Evolutionary conservation across 2,888 invertebrate species (phyloP), one percentile per base, ranked within the genome.

Genomic region (Ophioninae sp.): DNA sequence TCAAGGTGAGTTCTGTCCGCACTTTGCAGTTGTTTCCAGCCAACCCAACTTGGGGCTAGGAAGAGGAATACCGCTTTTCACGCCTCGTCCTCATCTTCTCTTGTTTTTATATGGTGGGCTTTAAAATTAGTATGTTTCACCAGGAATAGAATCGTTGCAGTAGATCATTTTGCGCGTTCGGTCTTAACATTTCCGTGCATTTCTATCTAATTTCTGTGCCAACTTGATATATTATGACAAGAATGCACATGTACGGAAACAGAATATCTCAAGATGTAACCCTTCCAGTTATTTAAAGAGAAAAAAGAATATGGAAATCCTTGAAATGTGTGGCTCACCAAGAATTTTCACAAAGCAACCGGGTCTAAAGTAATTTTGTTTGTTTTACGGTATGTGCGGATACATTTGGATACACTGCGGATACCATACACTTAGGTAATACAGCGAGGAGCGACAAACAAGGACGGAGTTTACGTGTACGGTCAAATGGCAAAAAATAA

Each of bases 151-250:
- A 68, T 13, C 7, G 44, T n/a, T 67, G 13, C 13, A 23, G 44
- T 20, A 13, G 57, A 72, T n/a, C 50, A 67, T 80, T 87, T 84
- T 85, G 84, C 78, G 61, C 86, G 78, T 83, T 82, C 83, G 78
- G 80, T 85, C 70, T 72, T 44, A 69, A 72, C 73, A 83, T 85
- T 85, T 79, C 41, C 84, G 87, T 87, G 87, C 86, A 86, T 87
- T 86, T 83, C 81, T 75, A 79, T 84, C 76, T 77, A 83, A 79
- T 81, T 84, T 88, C 86, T 83, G 83, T 86, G 87, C 85, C 88
- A 86, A 85, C 75, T 84, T 73, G 73, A 83, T 56, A 68, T 79
- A n/a, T 20, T 65, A 73, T 72, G 75, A 76, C 70, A 74, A 37
- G 20, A 44, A n/a, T 23, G 61, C 50, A n/a, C 73, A 41, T 57